Conservation (phyloP, 1,140 invertebrate genomes). For the Drosophila navojoa region DNA sequence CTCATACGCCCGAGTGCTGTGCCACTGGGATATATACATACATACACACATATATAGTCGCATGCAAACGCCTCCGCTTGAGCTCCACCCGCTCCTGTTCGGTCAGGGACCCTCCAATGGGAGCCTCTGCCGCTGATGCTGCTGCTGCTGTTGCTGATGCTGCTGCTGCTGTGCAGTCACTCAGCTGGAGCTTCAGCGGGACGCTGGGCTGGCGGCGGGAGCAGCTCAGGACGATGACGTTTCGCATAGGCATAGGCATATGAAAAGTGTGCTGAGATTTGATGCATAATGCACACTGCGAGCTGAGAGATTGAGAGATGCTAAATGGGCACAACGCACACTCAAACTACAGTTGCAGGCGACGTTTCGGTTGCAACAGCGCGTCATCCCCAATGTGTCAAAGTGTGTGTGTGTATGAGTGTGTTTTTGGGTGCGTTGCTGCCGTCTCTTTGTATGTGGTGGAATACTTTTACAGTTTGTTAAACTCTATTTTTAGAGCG, state of each 20-base stretch:
- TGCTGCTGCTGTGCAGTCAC: conserved; percentile 45
- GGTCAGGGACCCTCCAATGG: conserved; percentile 38
- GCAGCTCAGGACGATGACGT: conserved; percentile 70
- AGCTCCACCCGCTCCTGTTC: not conserved
- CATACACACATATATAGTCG: not conserved
- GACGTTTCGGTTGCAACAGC: conserved; percentile 45
- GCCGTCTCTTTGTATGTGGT: conserved; percentile 68
- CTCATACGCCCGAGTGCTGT: conserved; percentile 50
- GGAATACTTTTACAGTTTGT: conserved; percentile 81
- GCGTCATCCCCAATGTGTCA: conserved; percentile 54
- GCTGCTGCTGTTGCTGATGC: too few species aligned
- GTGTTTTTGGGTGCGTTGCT: conserved; percentile 50
- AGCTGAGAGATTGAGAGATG: conserved; percentile 41
- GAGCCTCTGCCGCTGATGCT: conserved; percentile 19
- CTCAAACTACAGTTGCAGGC: conserved; percentile 21
- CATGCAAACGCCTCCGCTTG: not conserved
- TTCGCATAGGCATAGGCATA: conserved; percentile 31
- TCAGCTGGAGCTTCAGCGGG: conserved; percentile 11
- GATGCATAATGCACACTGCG: conserved; percentile 31
- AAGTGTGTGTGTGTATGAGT: conserved; percentile 26
- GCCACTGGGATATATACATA: conserved; percentile 27
- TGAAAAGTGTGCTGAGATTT: conserved; percentile 71
- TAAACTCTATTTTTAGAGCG: conserved; percentile 81
- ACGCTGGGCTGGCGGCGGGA: conserved; percentile 3
- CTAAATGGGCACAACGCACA: conserved; percentile 52